Base-by-base conservation (phyloP, 2,888 invertebrate species). In the Hydrotaea diabolus region DNA sequence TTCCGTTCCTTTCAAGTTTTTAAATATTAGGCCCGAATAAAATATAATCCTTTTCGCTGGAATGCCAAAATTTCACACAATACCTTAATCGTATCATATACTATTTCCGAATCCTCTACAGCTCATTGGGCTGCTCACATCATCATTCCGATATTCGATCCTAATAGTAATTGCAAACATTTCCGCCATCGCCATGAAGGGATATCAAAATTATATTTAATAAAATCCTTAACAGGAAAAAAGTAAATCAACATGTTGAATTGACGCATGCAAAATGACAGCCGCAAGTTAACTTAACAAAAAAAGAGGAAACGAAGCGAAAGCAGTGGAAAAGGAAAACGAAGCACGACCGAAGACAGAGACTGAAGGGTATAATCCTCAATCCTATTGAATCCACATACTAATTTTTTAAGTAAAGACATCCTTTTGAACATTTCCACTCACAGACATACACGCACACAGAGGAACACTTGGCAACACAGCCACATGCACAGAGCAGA, bases 251-350 rank as follows among this genome's bases (percentile, higher is more conserved):
- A 79, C 85, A 85, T 85, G 76, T 85, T 85, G 85, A 82, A 85
- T 85, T 82, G 85, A 85, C 85, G 82, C 66, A 73, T 77, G 59
- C 76, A 74, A 79, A 85, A 77, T 85, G 82, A 85, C 85, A 82
- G 73, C 73, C 49, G 43, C 62, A 80, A 76, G 79, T 76, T 64
- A 71, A 83, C 62, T 66, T 13, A 53, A n/a, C 11, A 31, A 36
- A 31, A 75, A 83, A 59, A 5, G 36, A 73, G 77, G 57, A 53
- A 43, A 57, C 46, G 15, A 57, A 53, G 23, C 17, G 31, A 31
- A 17, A 17, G 31, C 9, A 31, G n/a, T 15, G n/a, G 43, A 31
- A 31, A 31, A 62, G 62, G 62, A 8, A 31, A 36, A 23, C 15
- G 7, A 9, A 57, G 23, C 2, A 59, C 9, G 39, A 43, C 7